A percentile compares a stretch with the other conserved stretches of the same genome.
phyloP scores from a whole-genome alignment of 2,888 invertebrate genomes.

The Cheilosia urbana region DNA sequence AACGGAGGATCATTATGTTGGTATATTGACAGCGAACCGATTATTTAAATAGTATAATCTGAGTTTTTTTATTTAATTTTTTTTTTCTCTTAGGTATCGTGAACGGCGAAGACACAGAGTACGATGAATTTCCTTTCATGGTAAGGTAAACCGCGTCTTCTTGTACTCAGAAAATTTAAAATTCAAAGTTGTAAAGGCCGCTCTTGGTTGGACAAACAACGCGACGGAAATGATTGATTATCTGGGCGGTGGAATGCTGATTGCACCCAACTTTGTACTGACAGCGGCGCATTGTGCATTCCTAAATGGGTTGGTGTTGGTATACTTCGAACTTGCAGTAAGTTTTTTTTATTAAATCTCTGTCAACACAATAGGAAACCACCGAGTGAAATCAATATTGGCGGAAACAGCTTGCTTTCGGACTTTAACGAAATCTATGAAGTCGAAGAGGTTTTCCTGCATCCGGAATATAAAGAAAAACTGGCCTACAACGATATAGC shows the following conservation, averaged over 20 bases:
- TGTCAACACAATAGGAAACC: constrained; percentile 9
- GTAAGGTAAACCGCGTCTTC: neutral
- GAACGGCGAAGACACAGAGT: neutral
- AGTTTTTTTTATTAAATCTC: neutral
- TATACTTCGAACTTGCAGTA: neutral
- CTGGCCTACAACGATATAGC: constrained; percentile 61
- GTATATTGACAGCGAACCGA: neutral
- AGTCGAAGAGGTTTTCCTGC: neutral
- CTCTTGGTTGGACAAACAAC: constrained; percentile 42
- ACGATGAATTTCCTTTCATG: constrained; percentile 25
- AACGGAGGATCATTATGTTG: neutral
- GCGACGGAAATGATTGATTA: constrained; percentile 10
- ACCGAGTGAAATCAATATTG: constrained; percentile 12
- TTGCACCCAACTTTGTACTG: constrained; percentile 29
- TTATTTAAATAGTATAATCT: neutral
- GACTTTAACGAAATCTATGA: constrained; percentile 16
- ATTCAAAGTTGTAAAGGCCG: constrained; percentile 1
- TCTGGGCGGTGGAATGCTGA: constrained; percentile 40
- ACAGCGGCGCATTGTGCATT: constrained; percentile 40
- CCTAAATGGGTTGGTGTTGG: constrained; percentile 29
- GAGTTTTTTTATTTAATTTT: too few species aligned
- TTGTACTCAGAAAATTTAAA: neutral
- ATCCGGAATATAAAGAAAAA: constrained; percentile 39
- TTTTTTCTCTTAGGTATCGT: too few species aligned
- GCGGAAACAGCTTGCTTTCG: constrained; percentile 11